A percentile compares a stretch with the other conserved stretches of the same genome.
Evolutionary conservation across 1,140 invertebrate genomes (phyloP).

Genomic region (Sweltsa coloradensis): DNA sequence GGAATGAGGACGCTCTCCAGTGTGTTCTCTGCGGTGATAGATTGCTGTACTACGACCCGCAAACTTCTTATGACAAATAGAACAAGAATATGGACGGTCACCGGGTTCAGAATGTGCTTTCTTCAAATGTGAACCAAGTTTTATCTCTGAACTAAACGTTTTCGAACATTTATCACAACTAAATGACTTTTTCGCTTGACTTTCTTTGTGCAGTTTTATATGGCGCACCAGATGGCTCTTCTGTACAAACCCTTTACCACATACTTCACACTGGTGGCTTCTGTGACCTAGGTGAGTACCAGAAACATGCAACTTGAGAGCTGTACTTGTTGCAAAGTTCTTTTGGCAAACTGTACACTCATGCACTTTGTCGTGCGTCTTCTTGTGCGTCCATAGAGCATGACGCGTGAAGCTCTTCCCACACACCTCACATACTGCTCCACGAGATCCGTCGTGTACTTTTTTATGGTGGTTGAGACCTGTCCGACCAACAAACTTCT

Average conservation of each 20-base stretch:
- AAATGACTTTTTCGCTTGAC: no score
- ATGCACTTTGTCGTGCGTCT: constrained; percentile 9
- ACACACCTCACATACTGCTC: constrained; percentile 16
- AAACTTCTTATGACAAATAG: constrained; percentile 50
- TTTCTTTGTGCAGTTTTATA: constrained; percentile 18
- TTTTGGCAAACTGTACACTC: constrained; percentile 9
- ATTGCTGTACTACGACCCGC: constrained; percentile 23
- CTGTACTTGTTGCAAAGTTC: constrained; percentile 5
- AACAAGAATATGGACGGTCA: constrained; percentile 28
- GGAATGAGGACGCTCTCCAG: constrained; percentile 18
- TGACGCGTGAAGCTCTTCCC: constrained; percentile 18
- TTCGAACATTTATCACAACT: constrained; percentile 13
- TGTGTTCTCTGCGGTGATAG: constrained; percentile 18
- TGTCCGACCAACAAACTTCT: constrained; percentile 13
- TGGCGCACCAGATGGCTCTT: constrained; percentile 18
- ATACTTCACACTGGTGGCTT: constrained; percentile 10
- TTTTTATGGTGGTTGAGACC: constrained; percentile 15
- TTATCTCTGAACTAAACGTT: constrained; percentile 9
- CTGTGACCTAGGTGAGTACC: constrained; percentile 9
- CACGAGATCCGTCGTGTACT: constrained; percentile 3
- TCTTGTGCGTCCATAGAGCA: constrained; percentile 15
- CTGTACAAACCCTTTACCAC: constrained; percentile 16
- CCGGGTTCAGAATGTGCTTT: constrained; percentile 15
- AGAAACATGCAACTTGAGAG: constrained; percentile 6
- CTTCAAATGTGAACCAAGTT: constrained; percentile 13